These are phyloP conservation scores for Cotesia vestalis DNA, from an alignment of 1,140 invertebrate genomes.

Conservation along the genomic window DNA sequence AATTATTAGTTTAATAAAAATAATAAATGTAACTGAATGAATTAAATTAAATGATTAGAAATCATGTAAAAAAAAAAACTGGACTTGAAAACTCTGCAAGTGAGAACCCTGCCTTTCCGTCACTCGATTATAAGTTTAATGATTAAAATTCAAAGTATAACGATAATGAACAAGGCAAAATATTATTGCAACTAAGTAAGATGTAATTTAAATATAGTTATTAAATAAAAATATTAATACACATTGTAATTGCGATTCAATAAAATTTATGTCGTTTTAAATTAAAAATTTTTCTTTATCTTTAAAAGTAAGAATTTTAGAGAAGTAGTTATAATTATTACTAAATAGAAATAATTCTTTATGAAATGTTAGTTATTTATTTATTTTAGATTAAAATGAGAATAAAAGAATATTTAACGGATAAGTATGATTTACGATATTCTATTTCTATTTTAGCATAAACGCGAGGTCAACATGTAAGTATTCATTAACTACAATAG, in stretches of 20 bases:
- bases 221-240: constrained; percentile 39
- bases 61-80: constrained; percentile 4
- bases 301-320: neutral
- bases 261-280: constrained; percentile 42
- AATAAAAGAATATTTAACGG: neutral
- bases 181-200: constrained; percentile 1
- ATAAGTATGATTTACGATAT: constrained; percentile 14
- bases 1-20: neutral
- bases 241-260: constrained; percentile 41
- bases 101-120: constrained; percentile 38
- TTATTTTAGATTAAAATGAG: constrained; percentile 3
- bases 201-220: constrained; percentile 10
- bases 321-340: neutral
- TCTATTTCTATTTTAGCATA: constrained; percentile 4
- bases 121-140: constrained; percentile 33
- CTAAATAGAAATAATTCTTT: neutral
- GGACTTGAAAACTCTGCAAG: constrained; percentile 8
- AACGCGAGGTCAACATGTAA: constrained; percentile 23
- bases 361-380: neutral
- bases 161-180: neutral
- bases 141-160: constrained; percentile 15
- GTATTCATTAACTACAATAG: constrained; percentile 17
- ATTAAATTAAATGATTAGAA: constrained; percentile 16
- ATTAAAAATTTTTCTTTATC: constrained; percentile 11
- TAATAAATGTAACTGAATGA: constrained; percentile 3